Evolutionary conservation across 2,888 invertebrate species (phyloP).

Genomic region (Cyaniris semiargus): DNA sequence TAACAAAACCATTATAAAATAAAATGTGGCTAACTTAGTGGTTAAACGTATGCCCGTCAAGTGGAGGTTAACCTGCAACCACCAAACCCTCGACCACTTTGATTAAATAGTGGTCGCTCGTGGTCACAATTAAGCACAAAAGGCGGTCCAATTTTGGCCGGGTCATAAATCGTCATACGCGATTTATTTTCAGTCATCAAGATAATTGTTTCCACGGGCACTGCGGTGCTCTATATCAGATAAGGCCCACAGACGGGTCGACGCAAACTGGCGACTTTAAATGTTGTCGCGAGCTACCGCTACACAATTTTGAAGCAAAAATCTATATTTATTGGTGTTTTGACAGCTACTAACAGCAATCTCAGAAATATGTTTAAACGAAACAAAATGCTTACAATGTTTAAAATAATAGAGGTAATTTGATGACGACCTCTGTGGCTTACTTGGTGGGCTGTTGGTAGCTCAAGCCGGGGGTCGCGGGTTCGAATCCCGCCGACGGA

Average conservation of each 20-base stretch:
- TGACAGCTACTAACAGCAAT: too few species aligned
- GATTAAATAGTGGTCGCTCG: background rate
- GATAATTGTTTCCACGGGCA: slow-evolving; percentile 26
- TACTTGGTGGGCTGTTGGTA: too few species aligned
- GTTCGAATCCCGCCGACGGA: too few species aligned
- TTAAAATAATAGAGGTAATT: too few species aligned
- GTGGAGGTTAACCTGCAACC: background rate
- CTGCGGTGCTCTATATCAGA: slow-evolving; percentile 27
- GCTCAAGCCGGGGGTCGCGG: too few species aligned
- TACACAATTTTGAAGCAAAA: too few species aligned
- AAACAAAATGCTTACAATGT: too few species aligned
- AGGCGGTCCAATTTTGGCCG: slow-evolving; percentile 11
- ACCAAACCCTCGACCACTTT: background rate
- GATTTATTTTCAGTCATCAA: slow-evolving; percentile 30
- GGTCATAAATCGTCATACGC: slow-evolving; percentile 20
- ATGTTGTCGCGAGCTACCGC: background rate
- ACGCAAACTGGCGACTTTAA: background rate
- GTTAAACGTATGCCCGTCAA: background rate
- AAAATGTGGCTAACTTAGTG: background rate
- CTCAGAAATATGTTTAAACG: too few species aligned
- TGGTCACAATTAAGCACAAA: slow-evolving; percentile 3
- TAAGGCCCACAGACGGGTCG: background rate
- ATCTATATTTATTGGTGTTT: too few species aligned
- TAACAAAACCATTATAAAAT: background rate
- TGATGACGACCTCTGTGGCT: too few species aligned